Conservation (phyloP, 2,797 vertebrate species). For the Spea hammondii region DNA sequence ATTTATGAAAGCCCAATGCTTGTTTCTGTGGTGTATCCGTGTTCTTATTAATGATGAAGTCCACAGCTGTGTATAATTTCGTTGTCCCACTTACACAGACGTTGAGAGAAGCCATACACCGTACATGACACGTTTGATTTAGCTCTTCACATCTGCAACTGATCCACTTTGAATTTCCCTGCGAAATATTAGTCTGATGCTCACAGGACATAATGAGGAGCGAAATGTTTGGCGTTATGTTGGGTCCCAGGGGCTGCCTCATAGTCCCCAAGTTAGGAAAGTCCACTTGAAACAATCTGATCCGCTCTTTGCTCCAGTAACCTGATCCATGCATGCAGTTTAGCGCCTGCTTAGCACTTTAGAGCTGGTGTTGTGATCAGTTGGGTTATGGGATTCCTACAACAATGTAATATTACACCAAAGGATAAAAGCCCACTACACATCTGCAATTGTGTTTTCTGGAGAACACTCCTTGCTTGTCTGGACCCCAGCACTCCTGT, state of each 20-base stretch:
- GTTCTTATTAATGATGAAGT: background rate
- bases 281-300: conserved; percentile 30
- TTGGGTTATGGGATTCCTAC: conserved; percentile 9
- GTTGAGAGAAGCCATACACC: conserved; percentile 9
- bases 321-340: conserved; percentile 22
- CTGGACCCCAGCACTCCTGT: background rate
- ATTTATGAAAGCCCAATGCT: background rate
- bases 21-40: background rate
- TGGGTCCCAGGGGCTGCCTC: conserved; percentile 14
- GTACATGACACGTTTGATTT: conserved; percentile 12
- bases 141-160: conserved; percentile 24
- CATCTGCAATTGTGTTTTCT: background rate
- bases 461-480: conserved; percentile 1
- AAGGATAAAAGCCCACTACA: background rate
- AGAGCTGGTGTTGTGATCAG: conserved; percentile 6
- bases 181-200: conserved; percentile 35
- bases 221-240: conserved; percentile 18
- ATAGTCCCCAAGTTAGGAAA: conserved; percentile 6
- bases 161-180: conserved; percentile 16
- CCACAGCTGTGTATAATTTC: conserved; percentile 26
- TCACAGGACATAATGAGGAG: conserved; percentile 8
- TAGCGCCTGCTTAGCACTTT: background rate
- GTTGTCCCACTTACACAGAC: conserved; percentile 1
- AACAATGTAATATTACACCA: background rate
- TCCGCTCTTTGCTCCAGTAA: conserved; percentile 17